A percentile compares a stretch with the other conserved stretches of the same genome.
phyloP scores from a whole-genome alignment of 2,113 vertebrate species.

The Ailuropoda melanoleuca region DNA sequence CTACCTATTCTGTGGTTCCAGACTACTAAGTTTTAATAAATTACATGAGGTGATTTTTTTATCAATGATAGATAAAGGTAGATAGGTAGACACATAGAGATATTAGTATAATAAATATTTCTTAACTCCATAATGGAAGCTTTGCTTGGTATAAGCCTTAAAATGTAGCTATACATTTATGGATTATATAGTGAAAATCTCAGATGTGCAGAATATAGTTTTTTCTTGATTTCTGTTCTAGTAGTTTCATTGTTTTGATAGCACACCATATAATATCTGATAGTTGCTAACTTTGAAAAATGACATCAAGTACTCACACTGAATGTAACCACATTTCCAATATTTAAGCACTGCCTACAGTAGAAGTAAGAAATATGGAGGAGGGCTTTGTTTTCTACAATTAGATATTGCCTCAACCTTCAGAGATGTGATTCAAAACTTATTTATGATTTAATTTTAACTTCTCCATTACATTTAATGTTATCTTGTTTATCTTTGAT shows the following conservation, averaged over 20 bases:
- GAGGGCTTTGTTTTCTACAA: not conserved
- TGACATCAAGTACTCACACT: not conserved
- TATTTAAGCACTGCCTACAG: not conserved
- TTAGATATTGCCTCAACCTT: constrained; percentile 21
- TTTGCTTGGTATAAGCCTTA: not conserved
- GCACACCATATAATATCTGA: not conserved
- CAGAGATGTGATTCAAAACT: constrained; percentile 23
- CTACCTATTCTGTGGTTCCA: not conserved
- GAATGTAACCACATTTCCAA: not conserved
- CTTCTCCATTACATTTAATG: constrained; percentile 22
- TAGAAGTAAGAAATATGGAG: not conserved
- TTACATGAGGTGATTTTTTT: not conserved
- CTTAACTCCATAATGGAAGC: not conserved
- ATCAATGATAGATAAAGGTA: not conserved
- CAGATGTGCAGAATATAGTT: not conserved
- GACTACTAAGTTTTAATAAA: not conserved
- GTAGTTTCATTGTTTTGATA: not conserved
- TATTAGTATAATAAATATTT: not conserved
- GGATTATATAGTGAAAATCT: not conserved
- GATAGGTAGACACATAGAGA: not conserved
- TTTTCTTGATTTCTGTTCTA: constrained; percentile 2
- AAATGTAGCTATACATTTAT: not conserved
- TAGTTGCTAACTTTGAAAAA: constrained; percentile 30
- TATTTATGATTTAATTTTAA: constrained; percentile 57
- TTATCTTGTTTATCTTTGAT: constrained; percentile 35